A percentile compares a stretch with the other conserved stretches of the same genome.
These are phyloP conservation scores for Rhyacophila brunnea DNA, from an alignment of 1,140 invertebrate genomes.

Conservation along the genomic window DNA sequence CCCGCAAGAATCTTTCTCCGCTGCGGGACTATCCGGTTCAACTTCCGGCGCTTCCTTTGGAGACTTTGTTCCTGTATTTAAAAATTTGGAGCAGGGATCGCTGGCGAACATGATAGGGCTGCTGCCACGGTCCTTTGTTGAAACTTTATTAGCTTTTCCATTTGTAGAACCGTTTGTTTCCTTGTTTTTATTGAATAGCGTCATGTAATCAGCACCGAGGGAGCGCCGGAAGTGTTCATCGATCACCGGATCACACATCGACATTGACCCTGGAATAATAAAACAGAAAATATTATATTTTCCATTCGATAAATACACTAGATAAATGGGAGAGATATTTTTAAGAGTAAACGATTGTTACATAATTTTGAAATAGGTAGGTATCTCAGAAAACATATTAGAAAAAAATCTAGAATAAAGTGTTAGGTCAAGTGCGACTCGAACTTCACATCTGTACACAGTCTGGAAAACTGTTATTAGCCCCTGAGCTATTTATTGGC, in stretches of 20 bases:
- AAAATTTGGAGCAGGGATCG: slow-evolving; percentile 34
- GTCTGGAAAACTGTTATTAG: too few species aligned
- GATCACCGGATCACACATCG: slow-evolving; percentile 84
- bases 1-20: slow-evolving; percentile 11
- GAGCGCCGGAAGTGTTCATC: slow-evolving; percentile 95
- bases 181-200: slow-evolving; percentile 64
- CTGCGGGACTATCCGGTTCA: neutral
- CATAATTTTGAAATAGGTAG: neutral
- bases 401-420: too few species aligned
- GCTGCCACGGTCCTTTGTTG: slow-evolving; percentile 50
- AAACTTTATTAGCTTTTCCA: slow-evolving; percentile 33
- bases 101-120: slow-evolving; percentile 48
- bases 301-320: neutral
- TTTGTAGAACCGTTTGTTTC: slow-evolving; percentile 46
- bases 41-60: slow-evolving; percentile 43
- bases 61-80: slow-evolving; percentile 37
- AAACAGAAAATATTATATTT: neutral
- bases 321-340: neutral
- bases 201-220: slow-evolving; percentile 84
- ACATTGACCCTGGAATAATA: slow-evolving; percentile 57
- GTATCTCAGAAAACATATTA: too few species aligned
- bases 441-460: too few species aligned
- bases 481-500: too few species aligned
- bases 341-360: neutral
- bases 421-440: too few species aligned